Base-by-base conservation (phyloP, 2,888 invertebrate species). In the Nineta flava region DNA sequence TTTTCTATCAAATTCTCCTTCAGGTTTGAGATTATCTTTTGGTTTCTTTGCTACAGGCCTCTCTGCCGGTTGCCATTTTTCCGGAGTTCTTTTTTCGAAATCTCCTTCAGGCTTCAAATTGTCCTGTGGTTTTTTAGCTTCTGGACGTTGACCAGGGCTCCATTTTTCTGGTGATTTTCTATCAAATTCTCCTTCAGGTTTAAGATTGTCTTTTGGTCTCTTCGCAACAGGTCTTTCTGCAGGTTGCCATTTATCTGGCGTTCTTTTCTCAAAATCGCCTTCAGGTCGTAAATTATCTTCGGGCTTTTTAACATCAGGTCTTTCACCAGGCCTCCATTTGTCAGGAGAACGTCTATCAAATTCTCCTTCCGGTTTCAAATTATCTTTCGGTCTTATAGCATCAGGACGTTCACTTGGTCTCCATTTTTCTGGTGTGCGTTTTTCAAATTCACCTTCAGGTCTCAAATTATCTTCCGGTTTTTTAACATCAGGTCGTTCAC, bases 101-200 rank as follows among this genome's bases (percentile, higher is more conserved):
- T 74, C 71, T 1, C 76, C 76, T 57, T 75, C 77, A 0, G 72
- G 70, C 48, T 62, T 68, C 1, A 76, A 62, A 57, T 76, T 77
- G 51, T 77, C 76, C 54, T 67, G 59, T 0, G 74, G 79, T 53
- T 67, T 76, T 52, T 62, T 69, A 13, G 62, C 65, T 15, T 61
- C 61, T 19, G 61, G 67, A 47, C 69, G 59, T 53, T 71, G 70
- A 34, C 64, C 68, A 21, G 63, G 68, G 13, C 59, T 58, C 61
- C 66, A 67, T 50, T 65, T 57, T 1, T 67, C 63, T 3, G 57
- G 57, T 9, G 44, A 31, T 13, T 44, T 46, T n/a, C 57, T 60
- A 46, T 69, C 65, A 52, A 72, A 71, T 1, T 70, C 67, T 1
- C 73, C 76, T 44, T 60, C 55, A 0, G 62, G 64, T 61, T 57